Percentiles rank a stretch among this genome's conserved stretches.
phyloP scores from a whole-genome alignment of 2,113 vertebrate genomes.

The Pavo muticus region DNA sequence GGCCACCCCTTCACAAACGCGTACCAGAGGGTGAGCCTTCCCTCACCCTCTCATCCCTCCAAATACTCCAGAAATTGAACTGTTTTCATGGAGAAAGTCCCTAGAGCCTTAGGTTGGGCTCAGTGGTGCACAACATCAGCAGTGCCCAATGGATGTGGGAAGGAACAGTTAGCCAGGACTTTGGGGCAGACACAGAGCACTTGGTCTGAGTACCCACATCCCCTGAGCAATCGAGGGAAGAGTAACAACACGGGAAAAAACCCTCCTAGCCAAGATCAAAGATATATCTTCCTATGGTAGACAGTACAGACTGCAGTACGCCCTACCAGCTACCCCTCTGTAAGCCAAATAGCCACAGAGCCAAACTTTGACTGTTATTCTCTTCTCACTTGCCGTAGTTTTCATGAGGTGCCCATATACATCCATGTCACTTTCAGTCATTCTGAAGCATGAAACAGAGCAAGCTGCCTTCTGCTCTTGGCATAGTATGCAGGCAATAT shows the following conservation, averaged over 20 bases:
- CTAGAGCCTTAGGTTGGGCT: neutral
- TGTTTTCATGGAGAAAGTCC: neutral
- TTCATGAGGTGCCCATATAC: neutral
- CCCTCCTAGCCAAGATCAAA: neutral
- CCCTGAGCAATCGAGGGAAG: neutral
- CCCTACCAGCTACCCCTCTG: neutral
- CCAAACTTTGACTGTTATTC: neutral
- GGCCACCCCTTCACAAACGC: neutral
- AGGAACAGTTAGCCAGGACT: neutral
- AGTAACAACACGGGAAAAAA: constrained; percentile 11
- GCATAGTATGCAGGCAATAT: neutral
- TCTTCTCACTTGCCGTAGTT: neutral
- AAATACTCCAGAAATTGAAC: neutral
- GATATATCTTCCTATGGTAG: neutral
- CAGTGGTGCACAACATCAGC: neutral
- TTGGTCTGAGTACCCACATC: neutral
- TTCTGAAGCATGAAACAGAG: neutral
- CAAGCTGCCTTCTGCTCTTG: neutral
- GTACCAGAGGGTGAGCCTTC: too few relatives aligned
- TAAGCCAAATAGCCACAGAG: neutral
- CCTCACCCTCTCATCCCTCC: neutral
- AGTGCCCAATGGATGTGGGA: neutral
- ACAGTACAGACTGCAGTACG: rapidly evolving
- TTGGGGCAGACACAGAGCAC: neutral
- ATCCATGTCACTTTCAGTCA: neutral